Percentiles rank a stretch among this genome's conserved stretches.
These are phyloP conservation scores for Melanogrammus aeglefinus DNA, from an alignment of 2,797 vertebrate genomes.

Conservation along the genomic window DNA sequence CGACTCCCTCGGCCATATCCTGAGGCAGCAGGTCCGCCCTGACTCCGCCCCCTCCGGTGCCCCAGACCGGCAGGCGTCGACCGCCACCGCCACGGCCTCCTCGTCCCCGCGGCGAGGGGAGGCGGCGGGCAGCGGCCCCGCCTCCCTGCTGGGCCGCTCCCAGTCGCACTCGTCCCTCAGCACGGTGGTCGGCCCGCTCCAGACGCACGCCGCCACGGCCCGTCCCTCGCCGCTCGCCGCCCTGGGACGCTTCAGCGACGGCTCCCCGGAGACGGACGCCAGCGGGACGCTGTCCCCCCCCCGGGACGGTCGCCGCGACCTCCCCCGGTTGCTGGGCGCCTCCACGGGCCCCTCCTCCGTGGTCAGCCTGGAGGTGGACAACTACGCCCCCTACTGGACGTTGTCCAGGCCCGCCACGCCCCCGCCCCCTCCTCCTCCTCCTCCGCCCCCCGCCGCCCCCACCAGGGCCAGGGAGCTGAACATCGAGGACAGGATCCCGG, in stretches of 20 bases:
- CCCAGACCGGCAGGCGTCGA: conserved; percentile 8
- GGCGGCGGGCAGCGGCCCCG: conserved; percentile 48
- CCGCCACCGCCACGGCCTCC: conserved; percentile 13
- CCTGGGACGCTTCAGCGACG: conserved; percentile 58
- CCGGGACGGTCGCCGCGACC: conserved; percentile 50
- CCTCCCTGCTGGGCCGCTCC: conserved; percentile 57
- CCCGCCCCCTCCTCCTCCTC: conserved; percentile 22
- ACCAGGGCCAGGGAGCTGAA: conserved; percentile 69
- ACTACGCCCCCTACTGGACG: conserved; percentile 66
- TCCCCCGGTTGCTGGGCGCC: conserved; percentile 36
- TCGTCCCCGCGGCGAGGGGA: conserved; percentile 46
- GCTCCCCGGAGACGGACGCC: conserved; percentile 58
- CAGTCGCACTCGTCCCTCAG: conserved; percentile 67
- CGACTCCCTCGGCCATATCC: conserved; percentile 53
- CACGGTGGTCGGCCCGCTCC: conserved; percentile 43
- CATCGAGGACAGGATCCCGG: conserved; percentile 87
- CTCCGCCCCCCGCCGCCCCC: conserved; percentile 35
- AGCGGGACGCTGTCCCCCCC: conserved; percentile 48
- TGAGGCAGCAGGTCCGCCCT: conserved; percentile 40
- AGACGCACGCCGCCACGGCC: conserved; percentile 20
- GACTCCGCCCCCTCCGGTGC: neutral
- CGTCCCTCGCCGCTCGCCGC: conserved; percentile 23
- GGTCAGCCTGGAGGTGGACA: conserved; percentile 67
- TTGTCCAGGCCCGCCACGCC: conserved; percentile 51
- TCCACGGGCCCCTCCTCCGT: conserved; percentile 60